phyloP scores from a whole-genome alignment of 1,140 invertebrate species.

The Drosophila guanche region DNA sequence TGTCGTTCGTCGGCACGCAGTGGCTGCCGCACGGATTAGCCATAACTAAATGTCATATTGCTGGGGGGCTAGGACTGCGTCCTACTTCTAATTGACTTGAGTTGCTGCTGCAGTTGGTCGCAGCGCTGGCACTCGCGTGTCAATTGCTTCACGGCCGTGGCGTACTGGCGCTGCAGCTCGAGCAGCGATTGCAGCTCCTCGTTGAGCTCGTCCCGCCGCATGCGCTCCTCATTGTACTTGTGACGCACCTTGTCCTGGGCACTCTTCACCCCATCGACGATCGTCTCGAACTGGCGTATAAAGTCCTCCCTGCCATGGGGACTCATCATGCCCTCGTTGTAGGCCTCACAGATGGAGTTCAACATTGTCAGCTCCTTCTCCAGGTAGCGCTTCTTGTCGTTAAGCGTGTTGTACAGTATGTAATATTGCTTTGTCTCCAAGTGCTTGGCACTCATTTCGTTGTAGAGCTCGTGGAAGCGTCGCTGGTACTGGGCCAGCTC shows the following conservation, averaged over 20 bases:
- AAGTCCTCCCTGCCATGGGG: conserved; percentile 91
- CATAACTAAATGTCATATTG: conserved; percentile 32
- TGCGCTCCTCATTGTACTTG: conserved; percentile 88
- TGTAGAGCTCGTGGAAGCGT: conserved; percentile 97
- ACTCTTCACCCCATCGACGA: conserved; percentile 92
- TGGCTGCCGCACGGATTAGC: conserved; percentile 4
- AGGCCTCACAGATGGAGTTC: conserved; percentile 97
- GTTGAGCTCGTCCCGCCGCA: conserved; percentile 88
- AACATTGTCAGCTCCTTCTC: conserved; percentile 95
- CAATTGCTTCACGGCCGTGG: conserved; percentile 92
- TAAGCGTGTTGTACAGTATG: conserved; percentile 97
- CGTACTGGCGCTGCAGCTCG: conserved; percentile 93
- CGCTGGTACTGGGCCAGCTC: conserved; percentile 98
- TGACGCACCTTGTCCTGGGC: conserved; percentile 90
- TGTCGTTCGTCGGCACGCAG: no score
- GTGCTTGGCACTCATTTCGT: conserved; percentile 97
- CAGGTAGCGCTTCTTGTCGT: conserved; percentile 96
- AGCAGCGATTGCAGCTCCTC: conserved; percentile 89
- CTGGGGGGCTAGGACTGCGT: conserved; percentile 23
- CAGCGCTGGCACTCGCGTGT: conserved; percentile 89
- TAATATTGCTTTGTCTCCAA: conserved; percentile 99
- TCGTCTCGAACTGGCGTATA: conserved; percentile 93
- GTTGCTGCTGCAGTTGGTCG: conserved; percentile 84
- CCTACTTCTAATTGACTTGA: conserved; percentile 73
- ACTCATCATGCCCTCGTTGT: conserved; percentile 91